A percentile compares a stretch with the other conserved stretches of the same genome.
These are phyloP conservation scores for Tangara arthus DNA, from an alignment of 2,797 vertebrate species.

Conservation along the genomic window DNA sequence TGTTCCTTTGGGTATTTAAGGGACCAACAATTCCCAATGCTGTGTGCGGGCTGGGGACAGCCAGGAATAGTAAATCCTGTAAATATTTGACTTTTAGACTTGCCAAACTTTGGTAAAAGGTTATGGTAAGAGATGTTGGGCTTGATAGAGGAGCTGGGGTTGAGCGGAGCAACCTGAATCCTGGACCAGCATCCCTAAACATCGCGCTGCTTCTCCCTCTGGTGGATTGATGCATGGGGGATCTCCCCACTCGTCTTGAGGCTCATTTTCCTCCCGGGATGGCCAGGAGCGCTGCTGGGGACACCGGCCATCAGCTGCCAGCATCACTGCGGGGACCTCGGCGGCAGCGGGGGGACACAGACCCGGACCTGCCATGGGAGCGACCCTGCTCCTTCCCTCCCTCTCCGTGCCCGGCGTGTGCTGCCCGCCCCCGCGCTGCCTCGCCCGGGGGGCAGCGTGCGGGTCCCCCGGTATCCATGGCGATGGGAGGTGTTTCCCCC, in stretches of 20 bases:
- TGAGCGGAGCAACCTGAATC: background rate
- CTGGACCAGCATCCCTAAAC: background rate
- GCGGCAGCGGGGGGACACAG: background rate
- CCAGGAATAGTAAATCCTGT: background rate
- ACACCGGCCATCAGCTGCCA: background rate
- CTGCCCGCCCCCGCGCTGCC: background rate
- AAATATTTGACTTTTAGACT: background rate
- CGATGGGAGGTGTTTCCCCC: background rate
- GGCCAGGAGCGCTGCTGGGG: background rate
- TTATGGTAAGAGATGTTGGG: background rate
- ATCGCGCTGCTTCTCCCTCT: background rate
- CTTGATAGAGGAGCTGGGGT: background rate
- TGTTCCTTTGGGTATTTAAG: background rate
- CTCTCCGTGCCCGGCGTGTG: background rate
- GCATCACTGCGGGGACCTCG: background rate
- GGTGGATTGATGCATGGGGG: fast-evolving
- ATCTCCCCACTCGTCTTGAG: fast-evolving
- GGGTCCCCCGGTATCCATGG: conserved; percentile 56
- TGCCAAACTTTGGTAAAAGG: background rate
- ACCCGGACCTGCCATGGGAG: fast-evolving
- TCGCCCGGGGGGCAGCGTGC: background rate
- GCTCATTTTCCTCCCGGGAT: background rate
- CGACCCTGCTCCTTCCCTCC: background rate
- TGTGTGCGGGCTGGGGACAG: background rate
- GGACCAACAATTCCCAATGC: background rate